A percentile compares a stretch with the other conserved stretches of the same genome.
Conservation (phyloP, 2,888 invertebrate species). For the Digitonthophagus gazella region DNA sequence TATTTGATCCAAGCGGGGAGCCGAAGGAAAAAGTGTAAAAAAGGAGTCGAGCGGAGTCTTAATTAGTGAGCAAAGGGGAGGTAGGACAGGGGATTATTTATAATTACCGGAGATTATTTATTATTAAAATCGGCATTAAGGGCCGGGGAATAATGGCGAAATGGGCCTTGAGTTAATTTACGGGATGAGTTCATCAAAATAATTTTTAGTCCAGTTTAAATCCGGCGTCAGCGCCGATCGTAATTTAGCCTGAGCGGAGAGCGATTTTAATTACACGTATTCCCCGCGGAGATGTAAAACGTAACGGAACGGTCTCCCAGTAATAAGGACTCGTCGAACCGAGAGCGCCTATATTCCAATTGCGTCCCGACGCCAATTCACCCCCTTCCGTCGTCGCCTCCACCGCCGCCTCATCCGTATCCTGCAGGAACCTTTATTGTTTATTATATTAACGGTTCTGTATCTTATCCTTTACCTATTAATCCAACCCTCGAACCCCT, state of each 20-base stretch:
- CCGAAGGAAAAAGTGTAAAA: background rate
- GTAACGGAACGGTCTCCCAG: constrained; percentile 36
- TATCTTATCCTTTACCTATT: constrained; percentile 20
- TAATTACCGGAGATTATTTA: constrained; percentile 25
- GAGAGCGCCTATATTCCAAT: constrained; percentile 8
- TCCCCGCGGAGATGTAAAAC: constrained; percentile 45
- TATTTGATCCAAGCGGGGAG: background rate
- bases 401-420: too few relatives aligned
- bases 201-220: constrained; percentile 44
- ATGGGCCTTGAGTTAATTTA: constrained; percentile 34
- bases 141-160: constrained; percentile 21
- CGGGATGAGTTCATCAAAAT: constrained; percentile 41
- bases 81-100: constrained; percentile 23
- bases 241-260: constrained; percentile 48
- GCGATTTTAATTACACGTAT: constrained; percentile 49
- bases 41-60: constrained; percentile 7
- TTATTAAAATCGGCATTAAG: constrained; percentile 25
- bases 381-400: background rate
- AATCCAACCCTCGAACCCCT: constrained; percentile 19
- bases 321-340: constrained; percentile 28
- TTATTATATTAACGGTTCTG: constrained; percentile 27
- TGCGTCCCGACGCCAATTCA: constrained; percentile 5
- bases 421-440: too few relatives aligned
- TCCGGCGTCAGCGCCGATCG: constrained; percentile 41
- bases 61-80: constrained; percentile 8